Evolutionary conservation across 2,888 invertebrate genomes (phyloP), one percentile per base, ranked within the genome.

Genomic region (Pammene fasciana): DNA sequence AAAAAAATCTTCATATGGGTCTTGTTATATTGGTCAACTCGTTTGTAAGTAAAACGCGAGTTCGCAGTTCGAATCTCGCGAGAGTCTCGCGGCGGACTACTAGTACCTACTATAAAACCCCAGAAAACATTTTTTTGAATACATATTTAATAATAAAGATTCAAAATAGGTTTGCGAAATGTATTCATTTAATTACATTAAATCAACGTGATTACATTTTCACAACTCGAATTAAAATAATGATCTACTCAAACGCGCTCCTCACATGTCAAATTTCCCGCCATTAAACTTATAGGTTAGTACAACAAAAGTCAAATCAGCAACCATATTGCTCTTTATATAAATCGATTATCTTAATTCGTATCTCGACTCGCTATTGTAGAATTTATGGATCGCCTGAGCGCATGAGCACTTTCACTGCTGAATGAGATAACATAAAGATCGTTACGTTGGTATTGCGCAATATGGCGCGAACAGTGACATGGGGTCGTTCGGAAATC

Each of bases 391-490:
- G 14, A 57, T 68, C 64, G 57, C 18, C 18, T 8, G 64, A 18
- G 41, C 16, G 10, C 10, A 57, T 34, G 50, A 41, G 48, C 48
- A 64, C 54, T 56, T 52, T 66, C 65, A 70, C 65, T 60, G 65
- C 54, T 46, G 48, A 18, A 65, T 68, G 65, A 46, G 60, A 65
- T 71, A 59, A 55, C 65, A 65, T 66, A 71, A 68, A 59, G 59
- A 54, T 59, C 54, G 70, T 72, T 71, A 71, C 70, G 73, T 72
- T 70, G 67, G 68, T 46, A 72, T 73, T 75, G 50, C 66, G 75
- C 55, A 75, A 75, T 61, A 61, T 68, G 72, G 57, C 59, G 66
- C 18, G 67, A 59, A 67, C 45, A 16, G 59, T 67, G 67, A 61
- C 67, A 67, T 13, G 61, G 11, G 67, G 67, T 67, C 67, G 26